Evolutionary conservation across 2,797 vertebrate genomes (phyloP).

Genomic region (Myotis pilosus): DNA sequence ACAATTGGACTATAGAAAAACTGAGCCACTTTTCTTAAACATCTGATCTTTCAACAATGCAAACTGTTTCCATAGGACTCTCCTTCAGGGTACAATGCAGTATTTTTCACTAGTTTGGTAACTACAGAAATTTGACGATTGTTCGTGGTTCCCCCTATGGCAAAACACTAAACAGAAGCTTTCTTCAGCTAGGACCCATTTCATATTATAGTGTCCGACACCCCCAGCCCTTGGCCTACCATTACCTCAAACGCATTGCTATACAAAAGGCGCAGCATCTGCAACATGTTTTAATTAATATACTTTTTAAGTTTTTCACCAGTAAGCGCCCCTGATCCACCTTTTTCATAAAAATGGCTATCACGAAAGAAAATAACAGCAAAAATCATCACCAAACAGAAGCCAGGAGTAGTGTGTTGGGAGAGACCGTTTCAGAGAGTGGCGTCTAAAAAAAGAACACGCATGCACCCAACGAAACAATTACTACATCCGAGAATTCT

Average conservation of each 20-base stretch:
- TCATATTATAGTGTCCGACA: neutral
- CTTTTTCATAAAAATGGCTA: neutral
- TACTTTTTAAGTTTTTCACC: neutral
- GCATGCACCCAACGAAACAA: constrained; percentile 57
- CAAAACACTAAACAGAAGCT: constrained; percentile 25
- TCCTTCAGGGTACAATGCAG: neutral
- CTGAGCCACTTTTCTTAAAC: neutral
- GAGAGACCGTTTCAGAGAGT: constrained; percentile 52
- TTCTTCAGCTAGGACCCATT: neutral
- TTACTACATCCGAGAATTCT: constrained; percentile 81
- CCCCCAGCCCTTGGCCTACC: neutral
- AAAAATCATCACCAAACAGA: neutral
- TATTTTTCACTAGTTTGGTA: constrained; percentile 5
- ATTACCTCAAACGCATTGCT: neutral
- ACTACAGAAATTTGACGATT: neutral
- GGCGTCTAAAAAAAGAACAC: neutral
- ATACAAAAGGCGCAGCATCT: neutral
- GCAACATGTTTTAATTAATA: neutral
- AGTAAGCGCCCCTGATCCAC: neutral
- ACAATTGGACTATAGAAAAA: neutral
- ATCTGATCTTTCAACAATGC: neutral
- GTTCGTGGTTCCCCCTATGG: neutral
- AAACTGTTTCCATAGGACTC: neutral
- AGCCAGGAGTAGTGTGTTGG: neutral
- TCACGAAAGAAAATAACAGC: neutral